A percentile compares a stretch with the other conserved stretches of the same genome.
phyloP scores from a whole-genome alignment of 2,888 invertebrate species.

The Drosophila nr. medialis region DNA sequence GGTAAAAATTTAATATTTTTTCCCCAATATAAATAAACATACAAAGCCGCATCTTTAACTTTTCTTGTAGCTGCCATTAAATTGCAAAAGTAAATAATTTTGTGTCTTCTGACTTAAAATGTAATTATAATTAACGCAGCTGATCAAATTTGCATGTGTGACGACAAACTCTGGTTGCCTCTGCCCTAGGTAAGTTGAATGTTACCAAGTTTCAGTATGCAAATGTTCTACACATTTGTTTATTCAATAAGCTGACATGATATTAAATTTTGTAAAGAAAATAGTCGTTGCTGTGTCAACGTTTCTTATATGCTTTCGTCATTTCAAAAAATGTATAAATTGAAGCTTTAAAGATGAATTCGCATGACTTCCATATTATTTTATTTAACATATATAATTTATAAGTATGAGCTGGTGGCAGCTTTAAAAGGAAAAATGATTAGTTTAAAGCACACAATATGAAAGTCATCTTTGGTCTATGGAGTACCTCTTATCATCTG shows the following conservation, averaged over 20 bases:
- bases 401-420: background rate
- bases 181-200: background rate
- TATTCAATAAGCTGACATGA: background rate
- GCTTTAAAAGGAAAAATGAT: background rate
- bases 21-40: background rate
- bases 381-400: background rate
- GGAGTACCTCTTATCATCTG: constrained; percentile 25
- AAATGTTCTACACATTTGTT: background rate
- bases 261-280: background rate
- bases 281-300: background rate
- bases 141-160: constrained; percentile 12
- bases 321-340: fast-evolving
- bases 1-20: background rate
- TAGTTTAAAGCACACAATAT: background rate
- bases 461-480: constrained; percentile 21
- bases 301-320: background rate
- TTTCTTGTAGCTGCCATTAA: background rate
- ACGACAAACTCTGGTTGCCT: background rate
- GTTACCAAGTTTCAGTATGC: background rate
- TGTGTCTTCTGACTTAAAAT: background rate
- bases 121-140: background rate
- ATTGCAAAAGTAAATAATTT: constrained; percentile 14
- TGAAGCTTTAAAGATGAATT: background rate
- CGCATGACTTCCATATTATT: background rate
- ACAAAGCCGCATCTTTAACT: too few relatives aligned